Evolutionary conservation across 2,113 vertebrate genomes (phyloP).

Genomic region (Lophius piscatorius): DNA sequence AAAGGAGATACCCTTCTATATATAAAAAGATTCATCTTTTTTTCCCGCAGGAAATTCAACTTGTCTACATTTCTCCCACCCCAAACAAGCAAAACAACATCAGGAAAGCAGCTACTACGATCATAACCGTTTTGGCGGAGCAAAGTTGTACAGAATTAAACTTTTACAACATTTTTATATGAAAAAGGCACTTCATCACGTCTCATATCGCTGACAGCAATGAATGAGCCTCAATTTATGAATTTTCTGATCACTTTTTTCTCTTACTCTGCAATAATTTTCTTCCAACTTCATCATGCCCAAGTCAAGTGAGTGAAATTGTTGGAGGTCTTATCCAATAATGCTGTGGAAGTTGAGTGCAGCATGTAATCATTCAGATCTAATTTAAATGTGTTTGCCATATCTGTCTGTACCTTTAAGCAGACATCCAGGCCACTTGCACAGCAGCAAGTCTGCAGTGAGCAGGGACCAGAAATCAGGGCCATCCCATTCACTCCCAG

Average conservation of each 20-base stretch:
- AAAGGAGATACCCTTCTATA: too few species aligned
- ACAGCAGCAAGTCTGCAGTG: background rate
- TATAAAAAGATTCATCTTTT: too few species aligned
- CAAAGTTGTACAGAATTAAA: background rate
- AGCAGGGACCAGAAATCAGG: conserved; percentile 42
- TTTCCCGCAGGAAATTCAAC: too few species aligned
- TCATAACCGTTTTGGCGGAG: too few species aligned
- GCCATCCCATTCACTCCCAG: conserved; percentile 15
- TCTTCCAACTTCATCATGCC: conserved; percentile 31
- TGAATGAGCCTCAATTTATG: background rate
- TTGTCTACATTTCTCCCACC: too few species aligned
- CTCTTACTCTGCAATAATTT: conserved; percentile 18
- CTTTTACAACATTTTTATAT: background rate
- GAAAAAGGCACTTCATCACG: background rate
- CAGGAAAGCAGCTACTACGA: background rate
- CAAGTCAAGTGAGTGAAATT: conserved; percentile 42
- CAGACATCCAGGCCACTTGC: conserved; percentile 41
- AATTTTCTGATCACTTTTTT: background rate
- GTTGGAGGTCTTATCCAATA: conserved; percentile 52
- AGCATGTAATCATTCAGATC: conserved; percentile 50
- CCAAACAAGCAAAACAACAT: background rate
- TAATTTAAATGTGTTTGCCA: conserved; percentile 56
- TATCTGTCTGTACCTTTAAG: conserved; percentile 58
- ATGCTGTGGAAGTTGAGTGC: conserved; percentile 23
- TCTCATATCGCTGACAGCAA: conserved; percentile 7